Evolutionary conservation across 1,140 invertebrate genomes (phyloP).

Genomic region (Pseudachorutes palmiensis): DNA sequence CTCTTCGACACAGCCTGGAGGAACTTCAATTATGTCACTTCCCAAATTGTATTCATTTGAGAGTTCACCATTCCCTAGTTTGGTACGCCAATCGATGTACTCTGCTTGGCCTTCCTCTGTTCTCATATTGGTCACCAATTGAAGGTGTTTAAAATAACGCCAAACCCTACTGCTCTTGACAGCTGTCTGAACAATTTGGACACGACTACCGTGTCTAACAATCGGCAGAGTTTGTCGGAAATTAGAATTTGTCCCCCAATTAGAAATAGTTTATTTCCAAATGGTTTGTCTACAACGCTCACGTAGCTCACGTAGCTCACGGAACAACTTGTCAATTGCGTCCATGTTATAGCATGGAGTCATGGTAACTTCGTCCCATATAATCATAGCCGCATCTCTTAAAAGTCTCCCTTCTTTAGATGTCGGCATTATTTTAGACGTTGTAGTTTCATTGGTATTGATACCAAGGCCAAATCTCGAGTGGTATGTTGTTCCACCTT

Average conservation of each 20-base stretch:
- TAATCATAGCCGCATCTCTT: conserved; percentile 39
- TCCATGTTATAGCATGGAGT: conserved; percentile 39
- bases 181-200: conserved; percentile 45
- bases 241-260: conserved; percentile 44
- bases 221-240: conserved; percentile 49
- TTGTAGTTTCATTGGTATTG: conserved; percentile 20
- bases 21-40: conserved; percentile 30
- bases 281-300: conserved; percentile 32
- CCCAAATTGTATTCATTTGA: neutral
- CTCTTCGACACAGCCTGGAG: conserved; percentile 33
- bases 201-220: conserved; percentile 42
- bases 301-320: no score
- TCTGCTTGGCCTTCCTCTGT: conserved; percentile 14
- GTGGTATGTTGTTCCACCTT: conserved; percentile 47
- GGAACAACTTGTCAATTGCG: conserved; percentile 40
- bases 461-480: conserved; percentile 46
- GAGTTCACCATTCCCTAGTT: conserved; percentile 33
- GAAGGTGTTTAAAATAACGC: conserved; percentile 32
- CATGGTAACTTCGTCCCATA: conserved; percentile 45
- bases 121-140: conserved; percentile 35
- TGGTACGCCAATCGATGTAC: conserved; percentile 30
- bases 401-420: conserved; percentile 38
- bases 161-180: conserved; percentile 40
- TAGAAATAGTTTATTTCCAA: conserved; percentile 26
- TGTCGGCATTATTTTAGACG: conserved; percentile 38